A percentile compares a stretch with the other conserved stretches of the same genome.
Conservation (phyloP, 2,888 invertebrate genomes). For the Crepidodera aurea region DNA sequence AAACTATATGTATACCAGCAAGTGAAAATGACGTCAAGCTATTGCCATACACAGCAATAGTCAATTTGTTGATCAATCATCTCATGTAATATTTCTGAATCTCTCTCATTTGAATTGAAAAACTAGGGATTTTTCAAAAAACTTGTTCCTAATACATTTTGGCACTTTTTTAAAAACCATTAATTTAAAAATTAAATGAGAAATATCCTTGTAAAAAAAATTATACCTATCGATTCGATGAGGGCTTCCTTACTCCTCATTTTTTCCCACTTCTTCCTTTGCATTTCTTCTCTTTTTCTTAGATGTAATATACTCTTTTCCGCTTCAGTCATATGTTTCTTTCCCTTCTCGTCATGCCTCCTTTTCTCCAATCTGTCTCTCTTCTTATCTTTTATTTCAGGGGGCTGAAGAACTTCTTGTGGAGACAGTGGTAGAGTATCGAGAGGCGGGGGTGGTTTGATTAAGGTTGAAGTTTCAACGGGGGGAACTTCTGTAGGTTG, state of each 20-base stretch:
- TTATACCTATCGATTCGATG: slow-evolving; percentile 2
- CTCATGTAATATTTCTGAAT: no score
- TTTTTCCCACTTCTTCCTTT: slow-evolving; percentile 59
- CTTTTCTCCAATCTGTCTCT: slow-evolving; percentile 39
- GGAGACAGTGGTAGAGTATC: slow-evolving; percentile 21
- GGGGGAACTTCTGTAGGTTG: slow-evolving; percentile 27
- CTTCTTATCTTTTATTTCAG: slow-evolving; percentile 40
- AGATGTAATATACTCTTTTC: slow-evolving; percentile 60
- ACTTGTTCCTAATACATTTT: no score
- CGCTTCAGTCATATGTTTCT: slow-evolving; percentile 59
- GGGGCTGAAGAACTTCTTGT: background rate
- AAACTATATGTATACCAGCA: no score
- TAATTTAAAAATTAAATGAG: no score
- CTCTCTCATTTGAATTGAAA: no score
- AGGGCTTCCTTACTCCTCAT: slow-evolving; percentile 49
- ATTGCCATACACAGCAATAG: no score
- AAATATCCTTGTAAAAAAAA: no score
- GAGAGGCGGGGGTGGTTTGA: slow-evolving; percentile 9
- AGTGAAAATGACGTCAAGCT: no score
- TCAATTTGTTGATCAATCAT: no score
- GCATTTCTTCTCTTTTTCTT: slow-evolving; percentile 57
- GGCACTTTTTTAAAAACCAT: no score
- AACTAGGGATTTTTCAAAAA: no score
- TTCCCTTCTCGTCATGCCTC: slow-evolving; percentile 50
- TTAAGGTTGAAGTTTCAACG: slow-evolving; percentile 2